Conservation (phyloP, 2,888 invertebrate genomes). For the Aproaerema taeniolella region DNA sequence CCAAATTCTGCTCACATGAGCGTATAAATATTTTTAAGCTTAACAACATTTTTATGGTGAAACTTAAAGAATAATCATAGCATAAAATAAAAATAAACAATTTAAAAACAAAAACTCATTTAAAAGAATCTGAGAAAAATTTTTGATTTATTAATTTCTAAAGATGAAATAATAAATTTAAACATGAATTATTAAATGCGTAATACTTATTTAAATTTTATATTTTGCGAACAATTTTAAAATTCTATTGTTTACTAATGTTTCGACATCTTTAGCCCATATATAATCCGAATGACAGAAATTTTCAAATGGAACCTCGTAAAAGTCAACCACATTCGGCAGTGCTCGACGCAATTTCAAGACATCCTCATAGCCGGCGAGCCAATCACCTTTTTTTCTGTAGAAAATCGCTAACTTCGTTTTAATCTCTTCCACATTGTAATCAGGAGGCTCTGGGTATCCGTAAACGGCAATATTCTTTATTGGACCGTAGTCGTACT, state of each 20-base stretch:
- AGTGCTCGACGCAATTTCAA: conserved; percentile 55
- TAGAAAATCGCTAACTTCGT: background rate
- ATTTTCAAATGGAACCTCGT: background rate
- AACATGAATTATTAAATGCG: too few species aligned
- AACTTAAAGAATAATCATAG: too few species aligned
- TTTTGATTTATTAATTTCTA: too few species aligned
- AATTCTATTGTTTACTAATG: background rate
- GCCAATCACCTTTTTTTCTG: background rate
- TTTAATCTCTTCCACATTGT: background rate
- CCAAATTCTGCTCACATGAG: too few species aligned
- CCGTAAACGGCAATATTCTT: conserved; percentile 32
- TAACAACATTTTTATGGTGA: too few species aligned
- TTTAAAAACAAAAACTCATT: too few species aligned
- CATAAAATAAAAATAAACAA: too few species aligned
- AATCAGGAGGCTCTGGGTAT: background rate
- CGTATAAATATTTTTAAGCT: too few species aligned
- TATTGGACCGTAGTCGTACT: conserved; percentile 44
- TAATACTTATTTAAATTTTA: too few species aligned
- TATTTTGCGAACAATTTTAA: background rate
- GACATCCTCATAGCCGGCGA: conserved; percentile 66
- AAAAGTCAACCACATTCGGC: background rate
- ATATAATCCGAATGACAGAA: background rate
- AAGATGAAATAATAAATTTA: too few species aligned
- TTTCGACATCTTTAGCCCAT: background rate
- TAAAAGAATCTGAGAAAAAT: too few species aligned